These are phyloP conservation scores for Lycaon pictus DNA, from an alignment of 2,113 vertebrate genomes.

Conservation along the genomic window DNA sequence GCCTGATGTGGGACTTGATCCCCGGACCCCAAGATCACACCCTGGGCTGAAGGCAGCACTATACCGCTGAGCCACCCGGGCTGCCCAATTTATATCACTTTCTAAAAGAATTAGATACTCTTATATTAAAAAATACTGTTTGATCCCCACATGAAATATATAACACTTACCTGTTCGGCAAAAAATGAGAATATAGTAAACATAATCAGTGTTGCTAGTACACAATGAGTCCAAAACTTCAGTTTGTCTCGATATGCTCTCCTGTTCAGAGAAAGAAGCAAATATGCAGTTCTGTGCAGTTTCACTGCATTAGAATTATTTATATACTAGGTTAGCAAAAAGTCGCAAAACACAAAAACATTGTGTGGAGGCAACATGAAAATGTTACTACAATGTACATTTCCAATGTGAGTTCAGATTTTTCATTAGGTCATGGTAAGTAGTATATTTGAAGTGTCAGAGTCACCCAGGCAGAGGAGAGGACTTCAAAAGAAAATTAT, in stretches of 20 bases:
- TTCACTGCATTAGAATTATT: not conserved
- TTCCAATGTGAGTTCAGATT: not conserved
- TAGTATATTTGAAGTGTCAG: not conserved
- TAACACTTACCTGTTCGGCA: constrained; percentile 95
- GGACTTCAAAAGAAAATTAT: constrained; percentile 15
- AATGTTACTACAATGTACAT: not conserved
- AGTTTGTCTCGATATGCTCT: constrained; percentile 96
- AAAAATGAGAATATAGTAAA: constrained; percentile 99
- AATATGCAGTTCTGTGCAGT: not conserved
- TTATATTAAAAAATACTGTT: not conserved
- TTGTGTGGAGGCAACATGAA: not conserved
- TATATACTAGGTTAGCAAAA: not conserved
- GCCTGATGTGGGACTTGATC: too few relatives aligned
- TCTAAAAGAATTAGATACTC: constrained; percentile 10
- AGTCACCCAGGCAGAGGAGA: not conserved
- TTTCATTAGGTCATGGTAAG: constrained; percentile 4
- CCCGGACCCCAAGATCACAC: too few relatives aligned
- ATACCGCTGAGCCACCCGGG: too few relatives aligned
- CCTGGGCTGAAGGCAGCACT: too few relatives aligned
- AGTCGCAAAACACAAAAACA: not conserved
- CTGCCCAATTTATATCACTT: constrained; percentile 1
- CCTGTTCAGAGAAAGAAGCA: constrained; percentile 88
- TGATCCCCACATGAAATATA: constrained; percentile 38
- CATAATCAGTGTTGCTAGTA: constrained; percentile 95
- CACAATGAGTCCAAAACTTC: constrained; percentile 99